Percentiles rank a stretch among this genome's conserved stretches.
phyloP scores from a whole-genome alignment of 2,113 vertebrate species.

The Epinephelus fuscoguttatus region DNA sequence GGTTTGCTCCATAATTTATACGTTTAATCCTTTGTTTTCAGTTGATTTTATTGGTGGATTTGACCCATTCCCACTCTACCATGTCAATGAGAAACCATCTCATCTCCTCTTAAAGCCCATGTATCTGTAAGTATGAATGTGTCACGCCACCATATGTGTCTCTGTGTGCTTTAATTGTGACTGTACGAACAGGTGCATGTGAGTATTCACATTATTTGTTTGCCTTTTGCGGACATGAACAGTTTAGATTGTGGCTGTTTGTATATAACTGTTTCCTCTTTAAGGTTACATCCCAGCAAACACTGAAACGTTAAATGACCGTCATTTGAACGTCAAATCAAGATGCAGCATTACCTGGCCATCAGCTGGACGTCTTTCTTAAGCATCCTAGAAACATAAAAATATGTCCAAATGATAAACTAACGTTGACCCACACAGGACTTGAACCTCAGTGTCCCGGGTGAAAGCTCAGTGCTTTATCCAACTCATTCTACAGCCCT shows the following conservation, averaged over 20 bases:
- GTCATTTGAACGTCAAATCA: too few species aligned
- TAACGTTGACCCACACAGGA: too few species aligned
- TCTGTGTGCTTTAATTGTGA: constrained; percentile 3
- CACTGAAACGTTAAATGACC: too few species aligned
- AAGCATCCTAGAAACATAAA: too few species aligned
- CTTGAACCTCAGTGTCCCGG: too few species aligned
- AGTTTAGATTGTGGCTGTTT: background rate
- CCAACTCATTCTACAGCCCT: too few species aligned
- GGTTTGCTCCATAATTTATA: constrained; percentile 74
- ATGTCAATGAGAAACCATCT: constrained; percentile 95
- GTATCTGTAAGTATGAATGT: constrained; percentile 90
- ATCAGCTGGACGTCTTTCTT: too few species aligned
- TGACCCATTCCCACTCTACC: constrained; percentile 96
- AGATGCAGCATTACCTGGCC: too few species aligned
- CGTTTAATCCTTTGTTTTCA: constrained; percentile 86
- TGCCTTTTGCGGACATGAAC: background rate
- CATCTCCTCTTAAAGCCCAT: constrained; percentile 93
- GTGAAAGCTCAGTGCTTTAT: too few species aligned
- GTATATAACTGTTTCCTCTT: background rate
- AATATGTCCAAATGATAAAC: too few species aligned
- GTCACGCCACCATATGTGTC: constrained; percentile 31
- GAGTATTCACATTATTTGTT: background rate
- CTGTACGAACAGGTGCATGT: constrained; percentile 20
- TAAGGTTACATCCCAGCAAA: background rate
- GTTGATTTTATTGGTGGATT: constrained; percentile 99